A percentile compares a stretch with the other conserved stretches of the same genome.
Conservation (phyloP, 2,888 invertebrate species). For the Pandemis corylana region DNA sequence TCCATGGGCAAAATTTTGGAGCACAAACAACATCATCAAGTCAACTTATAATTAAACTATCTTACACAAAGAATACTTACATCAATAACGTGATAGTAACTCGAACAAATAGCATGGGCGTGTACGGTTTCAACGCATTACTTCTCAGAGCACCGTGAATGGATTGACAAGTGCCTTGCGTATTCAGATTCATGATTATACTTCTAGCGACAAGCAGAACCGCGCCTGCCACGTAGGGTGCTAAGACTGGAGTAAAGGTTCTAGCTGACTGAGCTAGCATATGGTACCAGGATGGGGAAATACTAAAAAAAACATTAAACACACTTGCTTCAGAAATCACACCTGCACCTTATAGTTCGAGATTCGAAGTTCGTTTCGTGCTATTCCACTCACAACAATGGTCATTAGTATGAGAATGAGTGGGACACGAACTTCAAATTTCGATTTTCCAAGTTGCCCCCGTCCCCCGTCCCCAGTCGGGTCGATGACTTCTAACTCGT, state of each 20-base stretch:
- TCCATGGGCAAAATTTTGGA: too few species aligned
- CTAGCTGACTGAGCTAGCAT: conserved; percentile 87
- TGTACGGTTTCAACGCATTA: conserved; percentile 85
- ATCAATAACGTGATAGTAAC: conserved; percentile 70
- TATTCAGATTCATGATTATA: conserved; percentile 56
- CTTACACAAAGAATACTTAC: conserved; percentile 65
- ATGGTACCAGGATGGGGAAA: conserved; percentile 84
- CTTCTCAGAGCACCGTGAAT: conserved; percentile 84
- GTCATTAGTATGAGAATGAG: too few species aligned
- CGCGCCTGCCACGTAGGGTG: conserved; percentile 88
- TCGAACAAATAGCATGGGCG: conserved; percentile 79
- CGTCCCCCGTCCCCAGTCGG: too few species aligned
- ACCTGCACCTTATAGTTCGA: too few species aligned
- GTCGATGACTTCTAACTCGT: too few species aligned
- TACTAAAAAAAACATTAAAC: conserved; percentile 58
- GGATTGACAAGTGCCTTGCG: conserved; percentile 68
- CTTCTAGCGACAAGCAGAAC: conserved; percentile 85
- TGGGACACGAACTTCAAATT: too few species aligned
- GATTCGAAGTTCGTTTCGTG: too few species aligned
- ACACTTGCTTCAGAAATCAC: too few species aligned
- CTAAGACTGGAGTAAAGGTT: conserved; percentile 86
- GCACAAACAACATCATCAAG: too few species aligned
- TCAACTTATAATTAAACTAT: too few species aligned
- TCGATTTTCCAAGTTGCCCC: too few species aligned
- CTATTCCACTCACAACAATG: too few species aligned